Conservation (phyloP, 2,888 invertebrate genomes). For the Endomychus coccineus region DNA sequence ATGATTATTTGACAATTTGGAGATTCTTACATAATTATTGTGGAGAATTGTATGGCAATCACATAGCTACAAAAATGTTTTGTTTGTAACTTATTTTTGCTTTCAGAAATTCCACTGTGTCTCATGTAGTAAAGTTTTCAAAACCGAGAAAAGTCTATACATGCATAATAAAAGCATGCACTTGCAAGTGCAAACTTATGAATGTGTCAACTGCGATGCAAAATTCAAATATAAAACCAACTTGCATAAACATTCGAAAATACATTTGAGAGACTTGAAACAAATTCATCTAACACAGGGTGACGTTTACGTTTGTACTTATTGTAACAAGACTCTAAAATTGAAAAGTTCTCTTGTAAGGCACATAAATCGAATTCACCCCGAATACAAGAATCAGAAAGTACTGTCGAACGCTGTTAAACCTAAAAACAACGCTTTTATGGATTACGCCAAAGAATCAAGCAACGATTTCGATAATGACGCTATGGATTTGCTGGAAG, state of each 20-base stretch:
- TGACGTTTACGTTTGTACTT: constrained; percentile 27
- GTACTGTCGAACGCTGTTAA: not conserved
- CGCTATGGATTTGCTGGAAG: constrained; percentile 25
- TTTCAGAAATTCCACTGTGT: constrained; percentile 20
- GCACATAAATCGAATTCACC: constrained; percentile 36
- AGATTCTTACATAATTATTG: too few relatives aligned
- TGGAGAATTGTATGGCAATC: too few relatives aligned
- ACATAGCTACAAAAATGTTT: too few relatives aligned
- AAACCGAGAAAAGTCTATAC: constrained; percentile 16
- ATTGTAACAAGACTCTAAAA: constrained; percentile 37
- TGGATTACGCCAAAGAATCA: too few relatives aligned
- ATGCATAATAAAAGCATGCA: constrained; percentile 6
- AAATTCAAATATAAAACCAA: constrained; percentile 22
- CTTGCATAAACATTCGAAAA: constrained; percentile 26
- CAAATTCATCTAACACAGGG: not conserved
- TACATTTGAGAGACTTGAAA: constrained; percentile 14
- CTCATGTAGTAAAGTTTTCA: constrained; percentile 26
- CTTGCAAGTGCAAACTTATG: constrained; percentile 19
- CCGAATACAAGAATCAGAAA: constrained; percentile 15
- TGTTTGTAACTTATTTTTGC: not conserved
- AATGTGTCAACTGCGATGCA: constrained; percentile 27
- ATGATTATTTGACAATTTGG: too few relatives aligned
- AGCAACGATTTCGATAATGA: constrained; percentile 14
- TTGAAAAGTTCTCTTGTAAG: constrained; percentile 35
- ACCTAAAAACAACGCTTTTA: not conserved